Conservation (phyloP, 2,113 vertebrate genomes). For the Catagonus wagneri region DNA sequence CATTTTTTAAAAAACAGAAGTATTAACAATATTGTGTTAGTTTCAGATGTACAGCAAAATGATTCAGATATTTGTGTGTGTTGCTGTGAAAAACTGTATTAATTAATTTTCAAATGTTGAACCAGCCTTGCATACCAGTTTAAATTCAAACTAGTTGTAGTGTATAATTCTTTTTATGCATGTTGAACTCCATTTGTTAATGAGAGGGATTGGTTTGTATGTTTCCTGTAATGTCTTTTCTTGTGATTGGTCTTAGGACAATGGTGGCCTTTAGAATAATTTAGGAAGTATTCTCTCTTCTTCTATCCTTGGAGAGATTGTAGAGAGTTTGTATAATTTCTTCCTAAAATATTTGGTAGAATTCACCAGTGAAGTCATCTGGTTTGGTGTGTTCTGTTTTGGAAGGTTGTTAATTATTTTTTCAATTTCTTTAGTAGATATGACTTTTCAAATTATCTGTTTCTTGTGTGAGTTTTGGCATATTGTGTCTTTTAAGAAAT, state of each 20-base stretch:
- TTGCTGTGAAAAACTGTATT: not conserved
- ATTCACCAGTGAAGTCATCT: not conserved
- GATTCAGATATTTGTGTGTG: not conserved
- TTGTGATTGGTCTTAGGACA: not conserved
- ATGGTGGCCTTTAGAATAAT: not conserved
- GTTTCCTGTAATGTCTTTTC: not conserved
- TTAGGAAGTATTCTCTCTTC: not conserved
- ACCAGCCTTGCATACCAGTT: not conserved
- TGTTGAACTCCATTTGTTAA: not conserved
- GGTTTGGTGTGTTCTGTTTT: not conserved
- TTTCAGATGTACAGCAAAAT: too few species aligned
- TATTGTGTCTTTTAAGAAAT: not conserved
- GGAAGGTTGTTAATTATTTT: not conserved
- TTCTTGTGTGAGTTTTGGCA: constrained; percentile 2
- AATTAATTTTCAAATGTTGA: not conserved
- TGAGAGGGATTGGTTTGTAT: not conserved
- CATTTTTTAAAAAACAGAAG: too few species aligned
- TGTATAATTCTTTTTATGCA: not conserved
- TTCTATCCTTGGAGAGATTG: not conserved
- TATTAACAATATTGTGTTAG: too few species aligned
- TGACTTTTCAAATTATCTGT: not conserved
- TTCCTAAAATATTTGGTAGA: not conserved
- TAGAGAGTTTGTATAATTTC: not conserved
- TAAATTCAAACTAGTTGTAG: not conserved
- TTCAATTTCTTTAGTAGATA: not conserved